phyloP scores from a whole-genome alignment of 2,113 vertebrate species.

The Neotoma lepida region DNA sequence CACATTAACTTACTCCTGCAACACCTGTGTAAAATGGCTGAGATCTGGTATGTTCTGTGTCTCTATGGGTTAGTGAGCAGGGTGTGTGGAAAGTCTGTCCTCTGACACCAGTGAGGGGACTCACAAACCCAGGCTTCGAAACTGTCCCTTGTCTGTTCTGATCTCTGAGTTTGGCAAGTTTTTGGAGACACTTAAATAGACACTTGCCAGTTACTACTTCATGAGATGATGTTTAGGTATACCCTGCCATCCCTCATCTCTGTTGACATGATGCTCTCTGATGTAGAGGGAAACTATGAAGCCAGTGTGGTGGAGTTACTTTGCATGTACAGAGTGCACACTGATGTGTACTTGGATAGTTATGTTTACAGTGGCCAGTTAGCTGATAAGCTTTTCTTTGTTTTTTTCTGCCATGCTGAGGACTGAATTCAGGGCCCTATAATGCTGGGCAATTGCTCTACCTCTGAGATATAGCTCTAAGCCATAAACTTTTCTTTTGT shows the following conservation, averaged over 20 bases:
- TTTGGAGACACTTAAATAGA: background rate
- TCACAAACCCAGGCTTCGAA: background rate
- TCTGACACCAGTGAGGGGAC: background rate
- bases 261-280: background rate
- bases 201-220: background rate
- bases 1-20: background rate
- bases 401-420: background rate
- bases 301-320: background rate
- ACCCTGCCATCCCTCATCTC: background rate
- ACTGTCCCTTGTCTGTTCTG: background rate
- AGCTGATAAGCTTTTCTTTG: background rate
- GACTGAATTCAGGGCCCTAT: background rate
- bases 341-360: background rate
- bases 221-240: background rate
- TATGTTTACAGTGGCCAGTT: background rate
- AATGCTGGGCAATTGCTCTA: background rate
- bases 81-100: background rate
- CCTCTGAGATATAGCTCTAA: background rate
- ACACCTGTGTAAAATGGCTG: background rate
- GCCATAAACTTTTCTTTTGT: background rate
- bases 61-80: background rate
- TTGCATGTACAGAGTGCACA: background rate
- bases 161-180: background rate
- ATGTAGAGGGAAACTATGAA: conserved; percentile 5
- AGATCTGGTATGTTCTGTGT: background rate